A percentile compares a stretch with the other conserved stretches of the same genome.
Evolutionary conservation across 2,888 invertebrate genomes (phyloP).

Genomic region (Drosophila putrida): DNA sequence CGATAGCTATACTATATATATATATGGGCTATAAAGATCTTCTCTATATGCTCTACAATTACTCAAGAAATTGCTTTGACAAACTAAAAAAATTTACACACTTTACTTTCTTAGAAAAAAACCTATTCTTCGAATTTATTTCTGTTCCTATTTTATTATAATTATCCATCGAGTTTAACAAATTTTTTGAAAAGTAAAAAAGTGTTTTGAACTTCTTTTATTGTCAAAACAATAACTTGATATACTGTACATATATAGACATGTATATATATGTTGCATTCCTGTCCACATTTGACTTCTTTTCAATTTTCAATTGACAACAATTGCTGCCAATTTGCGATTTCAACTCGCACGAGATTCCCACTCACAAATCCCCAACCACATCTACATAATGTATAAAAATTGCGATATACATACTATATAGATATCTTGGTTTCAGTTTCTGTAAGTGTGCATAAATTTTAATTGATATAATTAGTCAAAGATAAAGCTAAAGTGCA

Average conservation of each 20-base stretch:
- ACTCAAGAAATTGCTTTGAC: too few relatives aligned
- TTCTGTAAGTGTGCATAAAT: slow-evolving; percentile 52
- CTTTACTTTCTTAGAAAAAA: too few relatives aligned
- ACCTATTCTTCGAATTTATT: too few relatives aligned
- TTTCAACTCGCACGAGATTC: slow-evolving; percentile 31
- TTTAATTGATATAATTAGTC: slow-evolving; percentile 54
- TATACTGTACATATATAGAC: too few relatives aligned
- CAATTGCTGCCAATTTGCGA: slow-evolving; percentile 75
- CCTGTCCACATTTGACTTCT: slow-evolving; percentile 70
- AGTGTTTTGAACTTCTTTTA: too few relatives aligned
- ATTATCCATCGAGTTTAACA: too few relatives aligned
- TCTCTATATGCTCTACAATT: neutral
- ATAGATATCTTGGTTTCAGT: slow-evolving; percentile 31
- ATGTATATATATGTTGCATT: slow-evolving; percentile 34
- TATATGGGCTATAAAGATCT: slow-evolving; percentile 22
- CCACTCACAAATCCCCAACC: slow-evolving; percentile 16
- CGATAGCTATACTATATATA: neutral
- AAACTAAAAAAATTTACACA: too few relatives aligned
- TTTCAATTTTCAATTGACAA: slow-evolving; percentile 83
- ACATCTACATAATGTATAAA: slow-evolving; percentile 2
- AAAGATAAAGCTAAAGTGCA: slow-evolving; percentile 38
- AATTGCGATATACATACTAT: neutral
- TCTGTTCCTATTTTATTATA: too few relatives aligned
- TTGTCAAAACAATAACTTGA: too few relatives aligned
- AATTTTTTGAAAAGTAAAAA: too few relatives aligned